Percentiles rank a stretch among this genome's conserved stretches.
Conservation (phyloP, 2,888 invertebrate species). For the Sipunculus nudus region DNA sequence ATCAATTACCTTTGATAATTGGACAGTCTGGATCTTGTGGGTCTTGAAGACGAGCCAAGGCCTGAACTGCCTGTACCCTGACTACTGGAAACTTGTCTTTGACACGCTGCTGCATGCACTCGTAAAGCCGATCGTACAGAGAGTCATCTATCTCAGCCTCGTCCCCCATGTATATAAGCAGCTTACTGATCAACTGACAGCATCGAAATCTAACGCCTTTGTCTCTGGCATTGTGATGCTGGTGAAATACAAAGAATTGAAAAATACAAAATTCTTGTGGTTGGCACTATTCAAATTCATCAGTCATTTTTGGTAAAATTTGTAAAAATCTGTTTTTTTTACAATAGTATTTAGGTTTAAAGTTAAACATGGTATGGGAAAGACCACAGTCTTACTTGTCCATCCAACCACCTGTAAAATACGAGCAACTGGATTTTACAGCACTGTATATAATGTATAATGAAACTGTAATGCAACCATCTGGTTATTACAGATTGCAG, state of each 20-base stretch:
- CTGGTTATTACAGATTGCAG: too few species aligned
- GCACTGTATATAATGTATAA: too few species aligned
- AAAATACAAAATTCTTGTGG: not conserved
- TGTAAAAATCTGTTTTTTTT: too few species aligned
- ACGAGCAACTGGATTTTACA: too few species aligned
- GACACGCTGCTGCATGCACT: slow-evolving; percentile 75
- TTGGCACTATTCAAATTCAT: too few species aligned
- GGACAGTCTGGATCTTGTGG: slow-evolving; percentile 79
- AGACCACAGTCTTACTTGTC: too few species aligned
- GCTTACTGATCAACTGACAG: slow-evolving; percentile 81
- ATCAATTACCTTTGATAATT: slow-evolving; percentile 73
- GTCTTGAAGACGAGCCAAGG: slow-evolving; percentile 82
- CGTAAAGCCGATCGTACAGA: slow-evolving; percentile 77
- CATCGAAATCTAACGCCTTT: slow-evolving; percentile 76
- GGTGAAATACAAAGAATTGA: too few species aligned
- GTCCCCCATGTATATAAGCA: slow-evolving; percentile 78
- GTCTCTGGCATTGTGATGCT: slow-evolving; percentile 67
- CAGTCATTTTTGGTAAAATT: too few species aligned
- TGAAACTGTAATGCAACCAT: too few species aligned
- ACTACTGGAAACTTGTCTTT: slow-evolving; percentile 81
- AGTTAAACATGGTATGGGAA: too few species aligned
- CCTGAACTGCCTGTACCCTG: slow-evolving; percentile 81
- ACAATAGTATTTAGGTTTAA: too few species aligned
- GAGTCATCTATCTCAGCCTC: slow-evolving; percentile 81
- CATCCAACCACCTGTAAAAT: too few species aligned